A percentile compares a stretch with the other conserved stretches of the same genome.
phyloP scores from a whole-genome alignment of 2,888 invertebrate genomes.

The Cephonodes hylas region DNA sequence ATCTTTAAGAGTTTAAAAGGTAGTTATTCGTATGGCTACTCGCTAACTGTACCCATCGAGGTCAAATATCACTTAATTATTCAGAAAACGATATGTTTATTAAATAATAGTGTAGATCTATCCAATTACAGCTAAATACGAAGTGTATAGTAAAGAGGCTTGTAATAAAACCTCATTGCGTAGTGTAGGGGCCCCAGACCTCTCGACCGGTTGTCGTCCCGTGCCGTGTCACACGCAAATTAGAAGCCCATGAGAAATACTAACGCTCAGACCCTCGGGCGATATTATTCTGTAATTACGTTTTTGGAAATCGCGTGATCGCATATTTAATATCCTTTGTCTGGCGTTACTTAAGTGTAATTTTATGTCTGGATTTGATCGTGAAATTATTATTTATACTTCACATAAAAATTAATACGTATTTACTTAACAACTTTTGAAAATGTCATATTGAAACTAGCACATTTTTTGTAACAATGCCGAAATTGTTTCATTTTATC shows the following conservation, averaged over 20 bases:
- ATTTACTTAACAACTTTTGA: no score
- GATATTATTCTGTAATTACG: background rate
- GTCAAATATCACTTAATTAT: no score
- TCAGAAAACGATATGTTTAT: no score
- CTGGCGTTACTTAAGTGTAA: conserved; percentile 1
- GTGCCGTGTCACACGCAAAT: background rate
- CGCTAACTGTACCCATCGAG: no score
- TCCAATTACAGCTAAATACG: no score
- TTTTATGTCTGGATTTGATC: background rate
- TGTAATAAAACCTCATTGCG: background rate
- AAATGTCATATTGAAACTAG: no score
- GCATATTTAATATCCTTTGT: background rate
- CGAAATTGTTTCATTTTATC: no score
- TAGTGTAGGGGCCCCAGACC: background rate
- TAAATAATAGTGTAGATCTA: no score
- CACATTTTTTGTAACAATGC: no score
- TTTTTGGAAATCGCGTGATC: background rate
- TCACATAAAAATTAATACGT: background rate
- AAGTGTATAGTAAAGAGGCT: background rate
- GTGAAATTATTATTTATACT: background rate
- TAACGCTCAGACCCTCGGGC: background rate
- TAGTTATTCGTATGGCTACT: no score
- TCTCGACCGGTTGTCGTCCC: background rate
- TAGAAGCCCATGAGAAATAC: background rate
- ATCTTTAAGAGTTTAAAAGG: no score